Percentiles rank a stretch among this genome's conserved stretches.
Conservation (phyloP, 1,140 invertebrate genomes). For the Cydia pomonella region DNA sequence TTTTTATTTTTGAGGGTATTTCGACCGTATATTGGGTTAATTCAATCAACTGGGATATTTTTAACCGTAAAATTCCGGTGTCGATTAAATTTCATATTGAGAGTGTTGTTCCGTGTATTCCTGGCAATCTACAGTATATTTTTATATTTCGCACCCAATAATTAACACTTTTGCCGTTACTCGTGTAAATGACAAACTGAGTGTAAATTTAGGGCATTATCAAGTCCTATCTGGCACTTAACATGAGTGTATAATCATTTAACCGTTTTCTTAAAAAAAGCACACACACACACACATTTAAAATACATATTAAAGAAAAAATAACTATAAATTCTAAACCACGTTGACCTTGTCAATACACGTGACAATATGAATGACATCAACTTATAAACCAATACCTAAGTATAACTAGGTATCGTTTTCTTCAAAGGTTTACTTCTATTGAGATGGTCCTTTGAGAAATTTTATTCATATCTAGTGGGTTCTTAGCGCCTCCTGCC, state of each 20-base stretch:
- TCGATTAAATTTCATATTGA: neutral
- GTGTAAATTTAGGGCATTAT: no score
- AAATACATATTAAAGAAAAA: no score
- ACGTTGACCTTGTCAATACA: no score
- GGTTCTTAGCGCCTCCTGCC: conserved; percentile 47
- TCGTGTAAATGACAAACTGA: no score
- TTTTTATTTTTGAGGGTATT: conserved; percentile 13
- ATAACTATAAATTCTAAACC: no score
- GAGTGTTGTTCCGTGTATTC: neutral
- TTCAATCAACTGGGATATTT: conserved; percentile 11
- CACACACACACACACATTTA: no score
- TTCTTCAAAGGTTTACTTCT: conserved; percentile 35
- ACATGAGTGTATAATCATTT: no score
- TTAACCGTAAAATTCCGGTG: neutral
- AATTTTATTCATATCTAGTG: conserved; percentile 51
- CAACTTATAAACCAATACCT: neutral
- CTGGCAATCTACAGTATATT: neutral
- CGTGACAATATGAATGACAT: neutral
- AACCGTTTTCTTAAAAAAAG: no score
- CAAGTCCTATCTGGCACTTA: no score
- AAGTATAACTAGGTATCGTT: neutral
- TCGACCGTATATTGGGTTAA: conserved; percentile 5
- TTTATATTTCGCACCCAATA: no score
- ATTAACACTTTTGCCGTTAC: no score
- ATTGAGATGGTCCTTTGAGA: conserved; percentile 46